A percentile compares a stretch with the other conserved stretches of the same genome.
Conservation (phyloP, 2,113 vertebrate genomes). For the Melanostigma gelatinosum region DNA sequence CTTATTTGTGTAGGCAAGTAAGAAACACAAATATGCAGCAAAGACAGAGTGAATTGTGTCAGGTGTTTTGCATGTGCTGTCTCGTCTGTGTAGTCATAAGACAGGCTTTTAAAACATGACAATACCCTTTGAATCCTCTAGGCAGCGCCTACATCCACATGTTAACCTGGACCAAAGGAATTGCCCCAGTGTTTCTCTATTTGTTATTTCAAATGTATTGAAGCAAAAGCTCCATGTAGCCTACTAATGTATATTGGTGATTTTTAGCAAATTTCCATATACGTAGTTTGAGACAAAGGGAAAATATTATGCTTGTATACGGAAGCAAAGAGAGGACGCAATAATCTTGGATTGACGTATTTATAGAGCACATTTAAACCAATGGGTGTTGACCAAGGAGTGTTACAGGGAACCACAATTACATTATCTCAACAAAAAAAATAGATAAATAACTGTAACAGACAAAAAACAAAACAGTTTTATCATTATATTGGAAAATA, state of each 20-base stretch:
- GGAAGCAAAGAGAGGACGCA: background rate
- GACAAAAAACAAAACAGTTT: background rate
- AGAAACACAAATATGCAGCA: constrained; percentile 1
- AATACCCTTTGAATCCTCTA: background rate
- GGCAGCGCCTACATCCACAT: background rate
- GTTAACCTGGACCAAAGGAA: background rate
- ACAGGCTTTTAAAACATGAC: background rate
- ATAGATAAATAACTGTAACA: background rate
- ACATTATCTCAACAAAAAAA: background rate
- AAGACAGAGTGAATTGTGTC: background rate
- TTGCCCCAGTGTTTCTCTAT: background rate
- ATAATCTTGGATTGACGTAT: background rate
- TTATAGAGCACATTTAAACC: background rate
- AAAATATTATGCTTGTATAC: background rate
- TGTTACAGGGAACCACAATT: background rate
- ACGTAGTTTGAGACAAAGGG: background rate
- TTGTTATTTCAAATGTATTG: background rate
- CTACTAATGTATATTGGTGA: background rate
- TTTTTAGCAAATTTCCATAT: background rate
- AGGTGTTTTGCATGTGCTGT: background rate
- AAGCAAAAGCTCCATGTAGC: background rate
- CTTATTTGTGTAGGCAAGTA: constrained; percentile 11
- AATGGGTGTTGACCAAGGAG: background rate
- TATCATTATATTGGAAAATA: background rate
- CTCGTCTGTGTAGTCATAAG: background rate